Conservation (phyloP, 2,888 invertebrate species). For the Amorpha juglandis region DNA sequence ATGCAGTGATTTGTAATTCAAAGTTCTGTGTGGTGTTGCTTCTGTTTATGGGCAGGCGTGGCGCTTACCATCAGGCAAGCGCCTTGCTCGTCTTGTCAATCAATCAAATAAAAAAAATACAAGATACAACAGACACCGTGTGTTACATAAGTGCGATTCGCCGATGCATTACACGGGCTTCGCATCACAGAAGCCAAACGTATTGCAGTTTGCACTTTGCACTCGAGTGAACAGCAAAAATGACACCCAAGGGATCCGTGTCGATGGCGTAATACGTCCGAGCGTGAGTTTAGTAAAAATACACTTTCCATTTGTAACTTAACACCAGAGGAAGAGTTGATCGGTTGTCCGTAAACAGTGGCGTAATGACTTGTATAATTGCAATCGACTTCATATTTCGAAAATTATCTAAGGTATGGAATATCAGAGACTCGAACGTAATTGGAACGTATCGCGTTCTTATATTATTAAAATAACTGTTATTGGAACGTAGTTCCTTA, state of each 20-base stretch:
- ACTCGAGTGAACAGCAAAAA: slow-evolving; percentile 52
- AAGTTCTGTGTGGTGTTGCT: no score
- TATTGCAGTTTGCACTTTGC: slow-evolving; percentile 50
- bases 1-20: no score
- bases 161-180: slow-evolving; percentile 55
- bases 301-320: slow-evolving; percentile 8
- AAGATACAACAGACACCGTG: not conserved
- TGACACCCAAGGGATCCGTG: slow-evolving; percentile 45
- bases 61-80: no score
- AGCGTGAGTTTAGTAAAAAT: not conserved
- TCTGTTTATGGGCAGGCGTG: no score
- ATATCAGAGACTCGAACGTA: not conserved
- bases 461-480: not conserved
- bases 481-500: no score
- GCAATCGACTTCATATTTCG: not conserved
- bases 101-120: no score
- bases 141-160: slow-evolving; percentile 20
- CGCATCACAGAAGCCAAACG: slow-evolving; percentile 52
- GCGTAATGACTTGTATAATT: not conserved
- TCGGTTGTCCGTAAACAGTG: not conserved
- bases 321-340: not conserved
- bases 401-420: not conserved
- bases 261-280: slow-evolving; percentile 8
- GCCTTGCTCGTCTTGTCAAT: no score
- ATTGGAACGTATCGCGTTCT: not conserved